Evolutionary conservation across 2,113 vertebrate genomes (phyloP).

Genomic region (Oenanthe oenanthe): DNA sequence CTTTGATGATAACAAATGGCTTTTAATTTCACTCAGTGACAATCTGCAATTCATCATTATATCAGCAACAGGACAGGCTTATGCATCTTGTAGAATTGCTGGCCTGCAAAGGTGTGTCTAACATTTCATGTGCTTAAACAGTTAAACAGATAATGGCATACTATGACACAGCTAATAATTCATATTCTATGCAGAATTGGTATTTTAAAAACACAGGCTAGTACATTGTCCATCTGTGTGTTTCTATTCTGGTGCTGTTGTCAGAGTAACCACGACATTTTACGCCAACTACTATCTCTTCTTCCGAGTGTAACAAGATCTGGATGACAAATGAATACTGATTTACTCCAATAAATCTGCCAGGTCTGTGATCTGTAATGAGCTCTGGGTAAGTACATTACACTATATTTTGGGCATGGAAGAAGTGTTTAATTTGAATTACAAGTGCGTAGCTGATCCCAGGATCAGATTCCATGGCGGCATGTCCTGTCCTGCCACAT

Average conservation of each 20-base stretch:
- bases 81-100: neutral
- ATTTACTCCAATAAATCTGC: neutral
- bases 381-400: neutral
- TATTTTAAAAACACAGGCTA: neutral
- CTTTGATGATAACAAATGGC: neutral
- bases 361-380: neutral
- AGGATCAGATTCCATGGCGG: neutral
- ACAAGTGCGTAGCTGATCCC: neutral
- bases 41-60: neutral
- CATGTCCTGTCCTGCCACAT: neutral
- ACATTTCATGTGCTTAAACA: neutral
- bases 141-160: neutral
- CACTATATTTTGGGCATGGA: neutral
- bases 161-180: neutral
- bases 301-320: neutral
- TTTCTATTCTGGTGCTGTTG: conserved; percentile 27
- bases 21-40: neutral
- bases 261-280: neutral
- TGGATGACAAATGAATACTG: neutral
- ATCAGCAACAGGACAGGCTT: neutral
- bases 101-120: neutral
- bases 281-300: fast-evolving
- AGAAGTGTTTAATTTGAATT: neutral
- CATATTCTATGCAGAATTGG: neutral
- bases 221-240: neutral